Base-by-base conservation (phyloP, 2,888 invertebrate genomes). In the Leptinotarsa peninsularis region DNA sequence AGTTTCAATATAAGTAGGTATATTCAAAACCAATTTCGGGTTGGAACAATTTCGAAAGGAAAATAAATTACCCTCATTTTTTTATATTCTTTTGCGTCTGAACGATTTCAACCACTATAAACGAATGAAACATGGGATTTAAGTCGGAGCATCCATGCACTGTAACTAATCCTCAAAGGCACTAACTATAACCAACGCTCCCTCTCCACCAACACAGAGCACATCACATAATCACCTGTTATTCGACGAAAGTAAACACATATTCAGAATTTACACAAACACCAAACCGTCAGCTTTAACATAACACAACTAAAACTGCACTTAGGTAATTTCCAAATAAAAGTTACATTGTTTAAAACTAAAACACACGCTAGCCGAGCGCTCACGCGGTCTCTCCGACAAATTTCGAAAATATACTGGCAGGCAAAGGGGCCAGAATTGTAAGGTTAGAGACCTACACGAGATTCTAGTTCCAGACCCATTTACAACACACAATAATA, bases 401-500 rank as follows among this genome's bases (percentile, higher is more conserved):
- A 81, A 81, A 83, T 79, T 83, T 81, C 79, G 79, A 82, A 82
- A 81, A 81, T 80, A 77, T 72, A 80, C 80, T 80, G 81, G 77
- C 79, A 77, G 82, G 80, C 80, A 83, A 81, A 81, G 80, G 82
- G 82, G 80, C 81, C 81, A 71, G 75, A 79, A 78, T 71, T 78
- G 77, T 78, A 80, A 83, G 84, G 83, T 85, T 83, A 82, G 83
- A 82, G 83, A 84, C 84, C 85, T 83, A 83, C 83, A 82, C 82
- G 78, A 82, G 82, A 82, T 83, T 83, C 82, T 82, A 84, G 84
- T 82, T 83, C 81, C 83, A 84, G 84, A 81, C 84, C 83, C 83
- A 84, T 85, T 85, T 85, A 85, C 84, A 84, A 81, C 83, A 81
- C 78, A 84, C 83, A 86, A 85, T 84, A 84, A 85, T 81, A 83